phyloP scores from a whole-genome alignment of 53 echinoderm and acorn worm species.

The Stichopus horrens region DNA sequence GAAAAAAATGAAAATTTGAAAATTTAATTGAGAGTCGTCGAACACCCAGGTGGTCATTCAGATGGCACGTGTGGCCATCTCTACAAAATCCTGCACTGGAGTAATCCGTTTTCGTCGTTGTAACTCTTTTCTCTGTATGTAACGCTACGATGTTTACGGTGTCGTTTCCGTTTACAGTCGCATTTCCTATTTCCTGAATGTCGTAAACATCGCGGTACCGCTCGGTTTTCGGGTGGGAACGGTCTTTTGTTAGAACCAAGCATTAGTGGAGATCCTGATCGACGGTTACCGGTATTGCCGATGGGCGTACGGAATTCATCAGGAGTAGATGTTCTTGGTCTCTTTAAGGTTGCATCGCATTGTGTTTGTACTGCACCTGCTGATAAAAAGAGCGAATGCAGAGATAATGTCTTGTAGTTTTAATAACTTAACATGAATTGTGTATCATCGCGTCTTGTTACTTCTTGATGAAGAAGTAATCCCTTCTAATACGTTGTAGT shows the following conservation, averaged over 20 bases:
- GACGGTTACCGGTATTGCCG: neutral
- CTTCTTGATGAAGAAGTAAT: neutral
- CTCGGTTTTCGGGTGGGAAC: neutral
- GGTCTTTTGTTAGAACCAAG: neutral
- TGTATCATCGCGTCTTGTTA: too few species aligned
- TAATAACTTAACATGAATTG: too few species aligned
- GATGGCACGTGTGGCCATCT: neutral
- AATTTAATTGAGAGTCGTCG: neutral
- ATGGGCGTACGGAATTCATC: conserved; percentile 1
- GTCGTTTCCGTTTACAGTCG: neutral
- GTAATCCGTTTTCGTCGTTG: neutral
- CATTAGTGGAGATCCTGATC: neutral
- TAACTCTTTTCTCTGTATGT: neutral
- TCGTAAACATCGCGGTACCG: conserved; percentile 17
- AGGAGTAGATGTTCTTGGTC: neutral
- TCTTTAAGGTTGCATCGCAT: neutral
- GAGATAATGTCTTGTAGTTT: too few species aligned
- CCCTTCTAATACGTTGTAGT: neutral
- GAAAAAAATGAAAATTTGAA: too few species aligned
- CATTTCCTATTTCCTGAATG: neutral
- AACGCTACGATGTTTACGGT: neutral
- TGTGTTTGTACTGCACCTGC: neutral
- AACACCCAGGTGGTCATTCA: too few species aligned
- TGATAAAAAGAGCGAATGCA: too few species aligned
- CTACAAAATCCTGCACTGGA: conserved; percentile 3